Evolutionary conservation across 2,888 invertebrate genomes (phyloP).

Genomic region (Hemicrepidius hirtus): DNA sequence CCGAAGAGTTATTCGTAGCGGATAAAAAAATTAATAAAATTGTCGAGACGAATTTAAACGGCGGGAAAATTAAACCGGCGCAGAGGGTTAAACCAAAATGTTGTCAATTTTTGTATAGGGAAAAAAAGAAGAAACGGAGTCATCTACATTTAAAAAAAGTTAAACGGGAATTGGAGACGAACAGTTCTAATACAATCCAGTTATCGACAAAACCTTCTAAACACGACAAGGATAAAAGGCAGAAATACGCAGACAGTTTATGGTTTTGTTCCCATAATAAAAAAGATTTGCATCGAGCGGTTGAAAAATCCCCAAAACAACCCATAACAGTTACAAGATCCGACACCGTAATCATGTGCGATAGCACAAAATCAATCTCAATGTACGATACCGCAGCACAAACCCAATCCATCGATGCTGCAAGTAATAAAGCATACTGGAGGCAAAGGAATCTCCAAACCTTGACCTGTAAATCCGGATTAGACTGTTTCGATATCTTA

Average conservation of each 20-base stretch:
- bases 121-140: conserved; percentile 8
- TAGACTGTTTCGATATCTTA: conserved; percentile 56
- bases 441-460: not conserved
- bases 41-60: conserved; percentile 14
- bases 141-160: not conserved
- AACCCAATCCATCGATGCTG: not conserved
- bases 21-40: conserved; percentile 46
- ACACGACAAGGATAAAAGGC: not conserved
- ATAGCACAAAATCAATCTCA: not conserved
- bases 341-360: not conserved
- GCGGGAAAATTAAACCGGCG: not conserved
- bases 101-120: conserved; percentile 35
- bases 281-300: too few species aligned
- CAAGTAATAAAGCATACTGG: not conserved
- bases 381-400: not conserved
- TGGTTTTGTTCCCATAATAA: conserved; percentile 21
- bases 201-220: not conserved
- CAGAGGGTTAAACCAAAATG: not conserved
- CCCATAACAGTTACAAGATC: not conserved
- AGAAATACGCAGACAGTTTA: conserved; percentile 37
- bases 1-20: conserved; percentile 46
- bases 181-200: not conserved
- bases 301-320: not conserved
- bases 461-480: conserved; percentile 29
- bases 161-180: not conserved